Base-by-base conservation (phyloP, 1,140 invertebrate species). In the Matsumurasca onukii region DNA sequence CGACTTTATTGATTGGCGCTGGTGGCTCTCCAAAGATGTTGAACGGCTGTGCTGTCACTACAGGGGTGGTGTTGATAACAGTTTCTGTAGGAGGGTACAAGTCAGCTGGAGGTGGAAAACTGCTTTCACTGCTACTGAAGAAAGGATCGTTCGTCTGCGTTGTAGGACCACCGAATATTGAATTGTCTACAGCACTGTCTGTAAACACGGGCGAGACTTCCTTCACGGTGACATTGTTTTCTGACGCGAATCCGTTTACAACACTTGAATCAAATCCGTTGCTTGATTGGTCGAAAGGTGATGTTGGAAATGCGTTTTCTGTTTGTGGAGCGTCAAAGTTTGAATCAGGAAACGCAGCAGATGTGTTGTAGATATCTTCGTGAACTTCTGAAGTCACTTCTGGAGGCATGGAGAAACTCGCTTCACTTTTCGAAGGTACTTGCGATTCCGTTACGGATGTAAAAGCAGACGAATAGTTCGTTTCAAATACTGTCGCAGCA, bases 201-300 rank as follows among this genome's bases (percentile, higher is more conserved):
- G 78, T 75, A 65, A 76, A 77, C 69, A 81, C 80, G 52, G 83
- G 49, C 2, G 67, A 15, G 9, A 3, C 55, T 27, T 45, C 55
- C 30, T 12, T 59, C 3, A 59, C 55, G 9, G 55, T 27, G 2
- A 59, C 24, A 24, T 59, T 59, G 24, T 27, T 59, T 29, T 59
- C 55, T n/a, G 55, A 59, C 25, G 25, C 55, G 30, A 59, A 59
- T 9, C 55, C 55, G 2, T 9, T 5, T 9, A 27, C 55, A 24
- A 59, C 3, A 59, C 55, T 29, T 3, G 55, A 27, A 5, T 22
- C 55, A 39, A 39, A 5, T 59, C 24, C 55, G 30, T 13, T 59
- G 15, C 15, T 59, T 2, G 22, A 2, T 59, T 59, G 55, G 3
- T 59, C 55, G 25, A 59, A 59, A 27, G 55, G 55, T 9, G 55